Evolutionary conservation across 2,888 invertebrate species (phyloP).

Genomic region (Disparrhopalites patrizii): DNA sequence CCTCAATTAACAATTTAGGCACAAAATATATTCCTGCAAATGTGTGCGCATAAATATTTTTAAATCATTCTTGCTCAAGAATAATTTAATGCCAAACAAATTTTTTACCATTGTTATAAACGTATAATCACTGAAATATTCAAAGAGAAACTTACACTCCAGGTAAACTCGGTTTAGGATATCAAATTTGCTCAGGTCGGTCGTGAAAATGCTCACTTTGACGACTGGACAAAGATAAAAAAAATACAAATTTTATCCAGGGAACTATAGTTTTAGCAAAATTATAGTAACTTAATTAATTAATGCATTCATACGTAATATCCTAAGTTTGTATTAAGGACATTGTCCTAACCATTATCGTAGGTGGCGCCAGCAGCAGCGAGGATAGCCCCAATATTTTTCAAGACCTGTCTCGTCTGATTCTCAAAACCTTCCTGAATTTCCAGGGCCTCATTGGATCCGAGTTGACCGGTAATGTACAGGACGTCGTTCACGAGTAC

Average conservation of each 20-base stretch:
- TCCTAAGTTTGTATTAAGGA: background rate
- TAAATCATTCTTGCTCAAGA: background rate
- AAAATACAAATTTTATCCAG: too few relatives aligned
- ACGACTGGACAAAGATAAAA: slow-evolving; percentile 24
- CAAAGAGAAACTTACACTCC: slow-evolving; percentile 23
- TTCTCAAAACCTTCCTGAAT: slow-evolving; percentile 70
- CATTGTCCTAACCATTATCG: slow-evolving; percentile 57
- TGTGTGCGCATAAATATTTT: background rate
- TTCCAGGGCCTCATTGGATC: slow-evolving; percentile 68
- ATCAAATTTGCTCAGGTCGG: slow-evolving; percentile 12
- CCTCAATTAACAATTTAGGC: too few relatives aligned
- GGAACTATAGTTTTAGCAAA: background rate
- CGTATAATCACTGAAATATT: too few relatives aligned
- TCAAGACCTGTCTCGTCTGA: slow-evolving; percentile 71
- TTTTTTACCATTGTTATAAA: too few relatives aligned
- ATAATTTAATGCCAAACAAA: too few relatives aligned
- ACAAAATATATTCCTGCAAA: too few relatives aligned
- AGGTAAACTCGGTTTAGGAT: slow-evolving; percentile 18
- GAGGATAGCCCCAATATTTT: slow-evolving; percentile 72
- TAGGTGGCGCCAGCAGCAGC: slow-evolving; percentile 68
- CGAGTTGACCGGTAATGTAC: slow-evolving; percentile 82
- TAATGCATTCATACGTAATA: background rate
- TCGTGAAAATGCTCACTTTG: slow-evolving; percentile 17
- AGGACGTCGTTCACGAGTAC: slow-evolving; percentile 75
- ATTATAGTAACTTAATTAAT: too few relatives aligned